Evolutionary conservation across 1,140 invertebrate species (phyloP).

Genomic region (Drosophila takahashii): DNA sequence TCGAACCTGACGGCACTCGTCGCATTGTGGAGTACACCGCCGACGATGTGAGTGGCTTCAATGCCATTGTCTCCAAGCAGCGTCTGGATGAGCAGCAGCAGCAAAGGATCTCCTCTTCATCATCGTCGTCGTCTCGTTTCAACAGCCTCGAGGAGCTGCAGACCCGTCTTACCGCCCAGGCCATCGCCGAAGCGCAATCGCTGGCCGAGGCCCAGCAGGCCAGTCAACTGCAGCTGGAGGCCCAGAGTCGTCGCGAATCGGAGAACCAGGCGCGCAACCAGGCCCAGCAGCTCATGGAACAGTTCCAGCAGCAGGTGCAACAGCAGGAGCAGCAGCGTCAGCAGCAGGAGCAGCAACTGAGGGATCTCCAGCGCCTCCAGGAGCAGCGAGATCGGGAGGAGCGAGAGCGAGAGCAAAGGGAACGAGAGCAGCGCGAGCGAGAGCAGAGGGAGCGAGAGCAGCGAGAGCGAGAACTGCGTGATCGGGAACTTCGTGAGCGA

Average conservation of each 20-base stretch:
- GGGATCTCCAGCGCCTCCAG: conserved; percentile 55
- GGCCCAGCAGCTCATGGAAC: conserved; percentile 80
- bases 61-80: conserved; percentile 87
- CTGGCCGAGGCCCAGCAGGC: conserved; percentile 63
- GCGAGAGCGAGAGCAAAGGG: conserved; percentile 42
- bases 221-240: conserved; percentile 64
- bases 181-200: conserved; percentile 75
- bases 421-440: conserved; percentile 28
- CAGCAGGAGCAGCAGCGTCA: conserved; percentile 68
- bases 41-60: conserved; percentile 86
- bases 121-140: conserved; percentile 52
- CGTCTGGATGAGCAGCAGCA: conserved; percentile 74
- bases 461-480: conserved; percentile 16
- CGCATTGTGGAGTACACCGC: conserved; percentile 86
- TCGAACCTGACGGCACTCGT: conserved; percentile 87
- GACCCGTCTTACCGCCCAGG: conserved; percentile 70
- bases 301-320: conserved; percentile 81
- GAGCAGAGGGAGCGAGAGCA: conserved; percentile 29
- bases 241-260: conserved; percentile 60
- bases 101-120: conserved; percentile 20
- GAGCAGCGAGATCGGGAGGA: conserved; percentile 54
- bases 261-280: conserved; percentile 75
- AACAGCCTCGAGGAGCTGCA: conserved; percentile 78
- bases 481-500: conserved; percentile 19
- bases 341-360: conserved; percentile 74